These are phyloP conservation scores for Trichomycterus rosablanca DNA, from an alignment of 2,113 vertebrate genomes.

Conservation along the genomic window DNA sequence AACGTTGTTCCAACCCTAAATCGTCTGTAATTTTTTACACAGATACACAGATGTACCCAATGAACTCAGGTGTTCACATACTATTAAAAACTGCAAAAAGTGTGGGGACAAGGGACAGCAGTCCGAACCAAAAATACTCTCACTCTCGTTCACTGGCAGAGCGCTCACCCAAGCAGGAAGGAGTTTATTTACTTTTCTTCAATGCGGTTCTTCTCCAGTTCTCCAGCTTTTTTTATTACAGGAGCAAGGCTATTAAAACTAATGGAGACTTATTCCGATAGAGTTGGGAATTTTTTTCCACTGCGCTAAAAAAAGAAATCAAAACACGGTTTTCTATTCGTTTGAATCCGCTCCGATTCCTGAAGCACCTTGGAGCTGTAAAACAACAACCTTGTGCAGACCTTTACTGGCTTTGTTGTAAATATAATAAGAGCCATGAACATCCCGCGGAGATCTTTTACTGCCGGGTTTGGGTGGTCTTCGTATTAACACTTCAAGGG, in stretches of 20 bases:
- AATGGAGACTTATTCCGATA: conserved; percentile 63
- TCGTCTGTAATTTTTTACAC: too few species aligned
- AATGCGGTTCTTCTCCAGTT: conserved; percentile 54
- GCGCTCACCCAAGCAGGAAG: conserved; percentile 25
- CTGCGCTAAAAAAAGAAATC: conserved; percentile 48
- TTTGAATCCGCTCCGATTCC: conserved; percentile 65
- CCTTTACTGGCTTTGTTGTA: conserved; percentile 37
- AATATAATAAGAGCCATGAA: conserved; percentile 31
- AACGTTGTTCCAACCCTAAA: too few species aligned
- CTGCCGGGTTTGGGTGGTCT: conserved; percentile 27
- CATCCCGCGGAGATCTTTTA: conserved; percentile 30
- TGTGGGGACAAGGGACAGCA: too few species aligned
- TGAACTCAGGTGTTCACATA: too few species aligned
- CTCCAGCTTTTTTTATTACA: conserved; percentile 53
- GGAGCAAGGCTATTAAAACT: conserved; percentile 62
- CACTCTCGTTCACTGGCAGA: background rate
- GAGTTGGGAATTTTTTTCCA: conserved; percentile 49
- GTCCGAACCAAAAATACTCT: too few species aligned
- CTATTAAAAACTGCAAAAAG: too few species aligned
- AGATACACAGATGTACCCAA: too few species aligned
- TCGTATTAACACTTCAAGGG: conserved; percentile 24
- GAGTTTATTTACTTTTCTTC: conserved; percentile 58
- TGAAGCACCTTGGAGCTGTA: conserved; percentile 51
- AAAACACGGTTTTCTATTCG: conserved; percentile 58
- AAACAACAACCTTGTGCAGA: conserved; percentile 18